These are phyloP conservation scores for Thaleichthys pacificus DNA, from an alignment of 2,797 vertebrate genomes.

Conservation along the genomic window DNA sequence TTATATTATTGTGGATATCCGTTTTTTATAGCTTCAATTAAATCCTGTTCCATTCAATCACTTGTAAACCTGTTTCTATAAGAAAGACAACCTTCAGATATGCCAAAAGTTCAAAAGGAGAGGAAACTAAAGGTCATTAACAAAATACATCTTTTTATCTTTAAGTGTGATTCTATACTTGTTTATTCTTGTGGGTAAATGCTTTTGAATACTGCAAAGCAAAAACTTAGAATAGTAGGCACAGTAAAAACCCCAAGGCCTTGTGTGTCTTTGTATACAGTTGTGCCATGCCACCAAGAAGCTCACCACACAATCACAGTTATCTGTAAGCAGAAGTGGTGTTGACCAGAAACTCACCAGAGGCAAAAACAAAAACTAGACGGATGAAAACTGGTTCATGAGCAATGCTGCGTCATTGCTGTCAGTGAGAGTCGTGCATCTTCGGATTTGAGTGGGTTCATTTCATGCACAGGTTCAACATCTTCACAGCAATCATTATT, in stretches of 20 bases:
- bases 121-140: too few relatives aligned
- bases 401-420: conserved; percentile 11
- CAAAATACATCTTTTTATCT: too few relatives aligned
- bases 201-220: conserved; percentile 22
- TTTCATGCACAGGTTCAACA: neutral
- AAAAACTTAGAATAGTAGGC: conserved; percentile 41
- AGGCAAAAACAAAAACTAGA: conserved; percentile 34
- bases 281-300: conserved; percentile 49
- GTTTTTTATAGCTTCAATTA: neutral
- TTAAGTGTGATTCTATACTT: neutral
- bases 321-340: conserved; percentile 37
- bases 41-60: conserved; percentile 4
- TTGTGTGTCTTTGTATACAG: conserved; percentile 48
- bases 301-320: conserved; percentile 39
- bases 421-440: conserved; percentile 2
- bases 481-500: conserved; percentile 14
- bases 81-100: too few relatives aligned
- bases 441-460: conserved; percentile 5
- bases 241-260: conserved; percentile 17
- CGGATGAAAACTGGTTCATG: conserved; percentile 27
- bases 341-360: conserved; percentile 36
- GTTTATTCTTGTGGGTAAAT: neutral
- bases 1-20: too few relatives aligned
- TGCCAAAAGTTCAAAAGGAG: too few relatives aligned
- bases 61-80: neutral